These are phyloP conservation scores for Archegozetes longisetosus DNA, from an alignment of 1,140 invertebrate species.

Conservation along the genomic window DNA sequence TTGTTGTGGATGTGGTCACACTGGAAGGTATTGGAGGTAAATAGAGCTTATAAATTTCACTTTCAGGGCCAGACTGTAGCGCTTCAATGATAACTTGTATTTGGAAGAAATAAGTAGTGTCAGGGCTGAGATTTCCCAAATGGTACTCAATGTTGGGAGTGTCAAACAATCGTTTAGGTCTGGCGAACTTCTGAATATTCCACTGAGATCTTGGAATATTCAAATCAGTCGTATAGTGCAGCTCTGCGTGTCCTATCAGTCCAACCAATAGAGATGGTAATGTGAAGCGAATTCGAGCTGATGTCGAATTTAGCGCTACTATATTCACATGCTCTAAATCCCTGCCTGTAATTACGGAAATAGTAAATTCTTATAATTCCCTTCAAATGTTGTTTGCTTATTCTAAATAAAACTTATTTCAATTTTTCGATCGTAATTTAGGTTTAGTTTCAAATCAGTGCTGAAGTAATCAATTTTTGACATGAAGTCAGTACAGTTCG, in stretches of 20 bases:
- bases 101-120: slow-evolving; percentile 48
- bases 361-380: not conserved
- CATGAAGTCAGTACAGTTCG: too few relatives aligned
- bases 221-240: slow-evolving; percentile 23
- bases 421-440: too few relatives aligned
- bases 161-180: slow-evolving; percentile 61
- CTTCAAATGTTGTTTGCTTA: too few relatives aligned
- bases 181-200: slow-evolving; percentile 65
- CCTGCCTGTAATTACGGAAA: slow-evolving; percentile 9
- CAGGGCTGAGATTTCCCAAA: slow-evolving; percentile 50
- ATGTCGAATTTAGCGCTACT: slow-evolving; percentile 45
- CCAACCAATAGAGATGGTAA: slow-evolving; percentile 51
- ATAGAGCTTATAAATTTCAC: slow-evolving; percentile 20
- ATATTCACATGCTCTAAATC: slow-evolving; percentile 31
- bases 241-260: slow-evolving; percentile 22
- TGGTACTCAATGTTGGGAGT: slow-evolving; percentile 67
- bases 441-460: too few relatives aligned
- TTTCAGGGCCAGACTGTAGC: slow-evolving; percentile 20
- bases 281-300: slow-evolving; percentile 60
- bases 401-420: too few relatives aligned
- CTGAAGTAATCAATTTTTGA: too few relatives aligned
- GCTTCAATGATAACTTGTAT: slow-evolving; percentile 22
- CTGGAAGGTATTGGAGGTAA: slow-evolving; percentile 11
- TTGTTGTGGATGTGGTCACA: slow-evolving; percentile 20
- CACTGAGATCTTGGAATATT: slow-evolving; percentile 32